Evolutionary conservation across 2,113 vertebrate genomes (phyloP), one percentile per base, ranked within the genome.

Genomic region (Furnarius figulus): DNA sequence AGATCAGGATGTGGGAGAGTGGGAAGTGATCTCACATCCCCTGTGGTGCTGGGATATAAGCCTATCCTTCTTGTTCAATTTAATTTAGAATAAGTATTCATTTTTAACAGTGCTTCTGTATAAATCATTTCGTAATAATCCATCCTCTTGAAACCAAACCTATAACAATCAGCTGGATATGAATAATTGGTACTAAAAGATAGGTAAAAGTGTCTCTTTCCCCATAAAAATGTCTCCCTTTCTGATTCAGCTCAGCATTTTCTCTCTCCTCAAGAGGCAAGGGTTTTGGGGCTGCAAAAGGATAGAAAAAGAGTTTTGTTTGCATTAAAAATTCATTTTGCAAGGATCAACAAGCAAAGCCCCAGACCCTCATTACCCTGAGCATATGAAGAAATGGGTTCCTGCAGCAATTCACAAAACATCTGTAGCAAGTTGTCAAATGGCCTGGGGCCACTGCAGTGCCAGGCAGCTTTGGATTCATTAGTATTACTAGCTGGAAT

Each of bases 281-380:
- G 8, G 23, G 24, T 86, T 14, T 55, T 47, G 23, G 72, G 39
- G 47, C 81, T 31, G 25, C 3, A 14, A 73, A 88, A 52, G 21
- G 62, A 62, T n/a, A 47, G 91, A 66, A 85, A 46, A 93, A 87
- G 62, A 47, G 66, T 74, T 95, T 92, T 88, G 70, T 88, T 93
- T 89, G 84, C 90, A 85, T 92, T 96, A 74, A 65, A 90, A 87
- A 55, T 66, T 73, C 12, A 47, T 84, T 94, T 93, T 68, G 47
- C 27, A 18, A 55, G 76, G 85, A 78, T 79, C 79, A 89, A 23
- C 79, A 74, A 61, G 53, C 65, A 78, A 70, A 96, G 47, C 55
- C 56, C 46, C 31, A 56, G 85, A 80, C 90, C 65, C 89, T 91
- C 72, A 58, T 93, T 88, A 52, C 15, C 14, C 8, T 55, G 77